Base-by-base conservation (phyloP, 2,797 vertebrate genomes). In the Pagetopsis macropterus region DNA sequence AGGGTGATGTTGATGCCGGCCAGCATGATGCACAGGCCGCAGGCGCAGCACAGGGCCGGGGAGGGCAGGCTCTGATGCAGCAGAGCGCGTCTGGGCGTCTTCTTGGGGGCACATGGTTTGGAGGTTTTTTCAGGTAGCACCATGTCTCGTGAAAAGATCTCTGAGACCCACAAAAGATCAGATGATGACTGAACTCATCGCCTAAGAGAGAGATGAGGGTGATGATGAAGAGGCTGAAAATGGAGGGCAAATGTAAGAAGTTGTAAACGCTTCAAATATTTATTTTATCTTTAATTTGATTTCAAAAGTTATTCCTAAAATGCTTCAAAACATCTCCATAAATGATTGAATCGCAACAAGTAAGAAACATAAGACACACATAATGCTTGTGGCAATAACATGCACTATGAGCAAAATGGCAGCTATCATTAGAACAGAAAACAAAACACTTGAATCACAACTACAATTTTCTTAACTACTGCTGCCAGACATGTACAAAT, bases 1-100 rank as follows among this genome's bases (percentile, higher is more conserved):
- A 98, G 85, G 21, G 97, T 99, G 91, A 98, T 97, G 93, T 99
- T 99, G 90, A 98, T 95, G 75, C 97, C 97, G 0, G 97, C 98
- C 41, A 99, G 91, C 96, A 98, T 96, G 91, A 97, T 94, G 93
- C 97, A 98, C 52, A 99, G 95, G 19, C 98, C 96, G 16, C 97
- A 99, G 57, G 97, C 96, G 0, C 97, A 98, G 91, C 97, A 97
- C 56, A 99, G 94, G 1, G 96, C 96, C 0, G 96, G 97, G 3
- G 96, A 98, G 0, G 96, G 96, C 27, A 97, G 91, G 41, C 94
- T 93, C 45, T 94, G 94, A 8, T 91, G 93, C 86, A n/a, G 91
- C 23, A 90, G 93, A 21, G 59, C 57, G 4, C 79, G 79, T 64
- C 89, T 84, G 33, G 88, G 71, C 82, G 86, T 82, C 52, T 92